Conservation (phyloP, 2,113 vertebrate genomes). For the Lanius ludovicianus region DNA sequence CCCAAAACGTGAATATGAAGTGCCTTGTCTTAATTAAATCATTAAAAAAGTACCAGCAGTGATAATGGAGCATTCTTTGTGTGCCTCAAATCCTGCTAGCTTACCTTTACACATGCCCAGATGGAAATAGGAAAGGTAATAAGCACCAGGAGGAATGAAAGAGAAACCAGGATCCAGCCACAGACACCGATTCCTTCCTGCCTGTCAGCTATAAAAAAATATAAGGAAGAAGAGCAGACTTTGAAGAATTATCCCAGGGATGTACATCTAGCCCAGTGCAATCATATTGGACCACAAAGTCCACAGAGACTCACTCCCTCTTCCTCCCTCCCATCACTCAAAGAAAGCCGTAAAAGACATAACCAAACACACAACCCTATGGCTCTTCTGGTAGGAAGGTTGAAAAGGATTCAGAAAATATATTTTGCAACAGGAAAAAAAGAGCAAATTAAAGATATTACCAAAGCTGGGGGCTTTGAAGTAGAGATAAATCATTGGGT, state of each 20-base stretch:
- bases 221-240: not conserved
- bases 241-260: not conserved
- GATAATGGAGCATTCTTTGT: not conserved
- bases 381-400: not conserved
- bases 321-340: accelerated
- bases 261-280: not conserved
- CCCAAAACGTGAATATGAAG: not conserved
- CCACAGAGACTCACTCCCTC: not conserved
- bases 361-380: not conserved
- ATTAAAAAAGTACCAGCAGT: not conserved
- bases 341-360: not conserved
- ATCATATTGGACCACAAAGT: not conserved
- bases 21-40: not conserved
- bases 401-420: not conserved
- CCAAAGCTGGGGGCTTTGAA: not conserved
- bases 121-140: slow-evolving; percentile 83
- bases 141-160: slow-evolving; percentile 77
- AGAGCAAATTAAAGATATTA: not conserved
- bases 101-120: slow-evolving; percentile 89
- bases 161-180: slow-evolving; percentile 80
- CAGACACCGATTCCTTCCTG: slow-evolving; percentile 72
- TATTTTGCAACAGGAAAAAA: not conserved
- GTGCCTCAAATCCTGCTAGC: not conserved
- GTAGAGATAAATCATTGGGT: not conserved
- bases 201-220: slow-evolving; percentile 65